phyloP scores from a whole-genome alignment of 2,888 invertebrate genomes.

The Anoncus sp. region DNA sequence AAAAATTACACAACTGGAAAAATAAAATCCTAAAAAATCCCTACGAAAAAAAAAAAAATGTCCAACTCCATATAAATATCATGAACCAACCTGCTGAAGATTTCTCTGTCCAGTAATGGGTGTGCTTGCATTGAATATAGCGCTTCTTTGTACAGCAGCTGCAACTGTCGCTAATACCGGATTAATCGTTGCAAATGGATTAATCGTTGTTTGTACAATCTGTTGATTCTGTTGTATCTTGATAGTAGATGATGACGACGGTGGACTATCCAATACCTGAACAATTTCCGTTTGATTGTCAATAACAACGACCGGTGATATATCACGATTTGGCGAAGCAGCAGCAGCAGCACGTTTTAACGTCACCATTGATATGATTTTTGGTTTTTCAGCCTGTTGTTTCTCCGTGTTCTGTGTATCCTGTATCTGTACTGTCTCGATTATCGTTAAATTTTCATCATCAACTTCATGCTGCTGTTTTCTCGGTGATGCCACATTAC shows the following conservation, averaged over 20 bases:
- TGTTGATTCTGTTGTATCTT: constrained; percentile 73
- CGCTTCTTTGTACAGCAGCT: constrained; percentile 80
- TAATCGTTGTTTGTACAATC: constrained; percentile 70
- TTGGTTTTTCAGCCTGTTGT: constrained; percentile 76
- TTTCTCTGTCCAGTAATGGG: constrained; percentile 75
- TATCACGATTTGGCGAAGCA: constrained; percentile 76
- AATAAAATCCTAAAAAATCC: no score
- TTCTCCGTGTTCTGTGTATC: constrained; percentile 60
- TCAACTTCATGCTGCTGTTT: constrained; percentile 73
- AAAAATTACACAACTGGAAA: not conserved
- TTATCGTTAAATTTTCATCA: constrained; percentile 63
- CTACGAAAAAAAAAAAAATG: constrained; percentile 14
- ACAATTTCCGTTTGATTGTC: constrained; percentile 65
- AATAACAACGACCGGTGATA: constrained; percentile 67
- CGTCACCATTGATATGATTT: constrained; percentile 82
- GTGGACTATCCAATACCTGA: constrained; percentile 65
- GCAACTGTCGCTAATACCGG: constrained; percentile 81
- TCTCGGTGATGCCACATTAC: constrained; percentile 73
- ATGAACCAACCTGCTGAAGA: constrained; percentile 74
- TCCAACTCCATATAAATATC: constrained; percentile 6
- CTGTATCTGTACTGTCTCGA: constrained; percentile 68
- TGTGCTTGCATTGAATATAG: constrained; percentile 74
- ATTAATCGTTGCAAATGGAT: constrained; percentile 78
- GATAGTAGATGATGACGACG: no score
- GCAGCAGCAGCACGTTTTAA: constrained; percentile 80